Evolutionary conservation across 2,797 vertebrate species (phyloP), one percentile per base, ranked within the genome.

Genomic region (Scomberomorus guttatus): DNA sequence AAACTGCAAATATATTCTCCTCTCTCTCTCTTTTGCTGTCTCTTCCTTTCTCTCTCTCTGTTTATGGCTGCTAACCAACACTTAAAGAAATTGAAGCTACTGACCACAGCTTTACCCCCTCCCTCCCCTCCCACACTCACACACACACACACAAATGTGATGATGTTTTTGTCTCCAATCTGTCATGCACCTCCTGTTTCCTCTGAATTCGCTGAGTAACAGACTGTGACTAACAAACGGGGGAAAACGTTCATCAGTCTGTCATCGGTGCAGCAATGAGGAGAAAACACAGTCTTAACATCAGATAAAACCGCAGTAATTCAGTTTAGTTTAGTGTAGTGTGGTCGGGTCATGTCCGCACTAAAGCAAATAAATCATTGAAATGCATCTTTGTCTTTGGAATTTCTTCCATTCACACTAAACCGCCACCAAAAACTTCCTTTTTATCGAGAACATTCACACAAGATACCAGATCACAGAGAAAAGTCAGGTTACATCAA

Each of bases 151-250:
- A 56, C 69, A 48, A 57, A 63, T 6, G 6, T 18, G 17, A 29
- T 55, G 52, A 76, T 83, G 79, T 67, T 83, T 85, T 85, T 82
- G 81, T 93, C 92, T 95, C 93, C 93, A 92, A 84, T 91, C 94
- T 94, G 93, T 92, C 93, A 90, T 79, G 90, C 87, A 67, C 86
- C 66, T 75, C 78, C 75, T 84, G 75, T 65, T 83, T 77, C 67
- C 57, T 85, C 70, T 80, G 59, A 72, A 72, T 48, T 72, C 27
- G 14, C 73, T 29, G 73, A 67, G 61, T 51, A 50, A 72, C 77
- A 20, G 59, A 64, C 56, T 2, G 44, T 75, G 46, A 85, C 76
- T 72, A 46, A 81, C 54, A 44, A 77, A 80, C 3, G 52, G 39
- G n/a, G 62, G 56, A 50, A 52, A 56, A 60, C 32, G 22, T 78